Evolutionary conservation across 1,140 invertebrate genomes (phyloP).

Genomic region (Myzus persicae): DNA sequence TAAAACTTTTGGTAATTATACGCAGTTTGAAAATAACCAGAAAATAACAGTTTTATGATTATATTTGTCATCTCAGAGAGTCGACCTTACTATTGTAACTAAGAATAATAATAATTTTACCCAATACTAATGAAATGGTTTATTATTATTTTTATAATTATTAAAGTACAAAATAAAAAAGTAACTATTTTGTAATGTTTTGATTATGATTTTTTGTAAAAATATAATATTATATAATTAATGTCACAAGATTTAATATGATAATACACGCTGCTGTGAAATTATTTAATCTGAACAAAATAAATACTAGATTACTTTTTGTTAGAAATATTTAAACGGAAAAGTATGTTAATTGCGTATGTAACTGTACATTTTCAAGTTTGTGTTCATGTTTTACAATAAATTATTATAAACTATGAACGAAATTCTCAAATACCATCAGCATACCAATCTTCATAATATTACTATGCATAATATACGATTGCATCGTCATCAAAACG

Average conservation of each 20-base stretch:
- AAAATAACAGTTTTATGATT: not conserved
- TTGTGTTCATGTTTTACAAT: too few species aligned
- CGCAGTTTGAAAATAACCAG: slow-evolving; percentile 9
- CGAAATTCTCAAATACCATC: too few species aligned
- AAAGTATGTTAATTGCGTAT: too few species aligned
- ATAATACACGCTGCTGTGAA: not conserved
- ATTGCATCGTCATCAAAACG: not conserved
- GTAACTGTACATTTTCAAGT: too few species aligned
- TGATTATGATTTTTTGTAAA: not conserved
- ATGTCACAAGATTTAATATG: not conserved
- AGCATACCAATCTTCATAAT: too few species aligned
- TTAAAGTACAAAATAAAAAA: not conserved
- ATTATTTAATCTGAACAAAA: too few species aligned
- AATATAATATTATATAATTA: not conserved
- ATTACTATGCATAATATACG: too few species aligned
- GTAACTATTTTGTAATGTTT: not conserved
- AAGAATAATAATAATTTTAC: slow-evolving; percentile 12
- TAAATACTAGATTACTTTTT: too few species aligned
- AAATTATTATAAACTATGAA: too few species aligned
- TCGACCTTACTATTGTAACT: slow-evolving; percentile 39
- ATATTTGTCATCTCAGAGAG: not conserved
- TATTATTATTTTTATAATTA: not conserved
- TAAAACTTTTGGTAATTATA: slow-evolving; percentile 40
- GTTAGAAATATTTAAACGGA: too few species aligned
- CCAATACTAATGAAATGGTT: not conserved